Evolutionary conservation across 2,888 invertebrate species (phyloP).

Genomic region (Polymixis lichenea): DNA sequence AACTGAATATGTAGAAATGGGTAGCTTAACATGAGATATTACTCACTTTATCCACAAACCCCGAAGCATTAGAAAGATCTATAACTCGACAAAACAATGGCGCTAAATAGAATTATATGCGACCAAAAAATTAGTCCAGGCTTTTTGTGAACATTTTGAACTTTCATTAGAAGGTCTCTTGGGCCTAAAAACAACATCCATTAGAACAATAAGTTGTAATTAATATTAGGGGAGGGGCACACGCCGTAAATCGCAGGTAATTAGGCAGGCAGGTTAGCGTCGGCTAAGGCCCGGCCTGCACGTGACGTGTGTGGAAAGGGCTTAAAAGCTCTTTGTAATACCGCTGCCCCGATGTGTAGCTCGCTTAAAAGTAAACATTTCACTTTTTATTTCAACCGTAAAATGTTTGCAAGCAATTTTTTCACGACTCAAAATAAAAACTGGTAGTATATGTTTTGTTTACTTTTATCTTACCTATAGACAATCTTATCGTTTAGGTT

Average conservation of each 20-base stretch:
- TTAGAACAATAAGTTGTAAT: constrained; percentile 79
- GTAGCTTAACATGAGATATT: not conserved
- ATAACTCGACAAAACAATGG: constrained; percentile 24
- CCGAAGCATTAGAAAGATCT: constrained; percentile 17
- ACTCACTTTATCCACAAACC: constrained; percentile 12
- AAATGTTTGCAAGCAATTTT: constrained; percentile 57
- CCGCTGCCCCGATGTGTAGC: constrained; percentile 66
- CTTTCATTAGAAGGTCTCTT: constrained; percentile 66
- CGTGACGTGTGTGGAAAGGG: constrained; percentile 80
- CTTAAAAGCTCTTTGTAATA: constrained; percentile 81
- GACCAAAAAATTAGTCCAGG: constrained; percentile 57
- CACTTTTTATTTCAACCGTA: constrained; percentile 65
- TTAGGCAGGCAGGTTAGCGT: constrained; percentile 78
- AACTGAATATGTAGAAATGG: not conserved
- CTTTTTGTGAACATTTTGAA: constrained; percentile 64
- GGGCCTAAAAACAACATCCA: constrained; percentile 66
- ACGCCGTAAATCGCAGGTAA: constrained; percentile 85
- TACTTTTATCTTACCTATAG: constrained; percentile 49
- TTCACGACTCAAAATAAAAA: constrained; percentile 67
- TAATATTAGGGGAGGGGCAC: constrained; percentile 77
- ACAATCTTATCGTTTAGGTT: constrained; percentile 65
- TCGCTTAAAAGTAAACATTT: constrained; percentile 76
- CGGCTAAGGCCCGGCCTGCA: constrained; percentile 70
- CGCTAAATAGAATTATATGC: constrained; percentile 33
- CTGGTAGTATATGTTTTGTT: constrained; percentile 52